Percentiles rank a stretch among this genome's conserved stretches.
Evolutionary conservation across 2,888 invertebrate genomes (phyloP).

Genomic region (Aphodius granarius): DNA sequence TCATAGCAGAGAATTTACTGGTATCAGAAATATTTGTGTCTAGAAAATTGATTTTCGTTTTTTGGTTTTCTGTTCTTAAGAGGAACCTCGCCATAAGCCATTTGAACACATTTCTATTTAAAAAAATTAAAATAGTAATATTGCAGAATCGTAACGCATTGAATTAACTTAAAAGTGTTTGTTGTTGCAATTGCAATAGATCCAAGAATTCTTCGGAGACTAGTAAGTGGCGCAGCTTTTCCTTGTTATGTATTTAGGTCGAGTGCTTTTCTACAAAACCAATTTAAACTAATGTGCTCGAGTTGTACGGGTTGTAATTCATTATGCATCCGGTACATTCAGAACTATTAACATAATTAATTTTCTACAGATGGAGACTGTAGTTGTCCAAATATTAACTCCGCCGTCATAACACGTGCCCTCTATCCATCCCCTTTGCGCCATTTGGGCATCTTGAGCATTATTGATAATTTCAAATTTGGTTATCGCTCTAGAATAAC

Average conservation of each 20-base stretch:
- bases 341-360: background rate
- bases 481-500: slow-evolving; percentile 10
- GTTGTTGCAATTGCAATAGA: background rate
- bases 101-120: no score
- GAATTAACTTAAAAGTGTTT: background rate
- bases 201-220: background rate
- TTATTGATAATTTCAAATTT: slow-evolving; percentile 18
- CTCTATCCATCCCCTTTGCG: background rate
- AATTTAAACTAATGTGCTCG: background rate
- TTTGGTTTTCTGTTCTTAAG: no score
- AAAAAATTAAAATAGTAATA: no score
- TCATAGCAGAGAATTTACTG: no score
- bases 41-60: no score
- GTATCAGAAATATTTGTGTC: no score
- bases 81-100: no score
- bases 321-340: background rate
- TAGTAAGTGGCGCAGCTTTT: background rate
- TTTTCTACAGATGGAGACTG: background rate
- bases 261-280: background rate
- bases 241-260: background rate
- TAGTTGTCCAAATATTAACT: background rate
- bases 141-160: background rate
- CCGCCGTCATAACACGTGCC: background rate
- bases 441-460: background rate
- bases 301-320: background rate